Conservation (phyloP, 2,113 vertebrate species). For the Petromus typicus region DNA sequence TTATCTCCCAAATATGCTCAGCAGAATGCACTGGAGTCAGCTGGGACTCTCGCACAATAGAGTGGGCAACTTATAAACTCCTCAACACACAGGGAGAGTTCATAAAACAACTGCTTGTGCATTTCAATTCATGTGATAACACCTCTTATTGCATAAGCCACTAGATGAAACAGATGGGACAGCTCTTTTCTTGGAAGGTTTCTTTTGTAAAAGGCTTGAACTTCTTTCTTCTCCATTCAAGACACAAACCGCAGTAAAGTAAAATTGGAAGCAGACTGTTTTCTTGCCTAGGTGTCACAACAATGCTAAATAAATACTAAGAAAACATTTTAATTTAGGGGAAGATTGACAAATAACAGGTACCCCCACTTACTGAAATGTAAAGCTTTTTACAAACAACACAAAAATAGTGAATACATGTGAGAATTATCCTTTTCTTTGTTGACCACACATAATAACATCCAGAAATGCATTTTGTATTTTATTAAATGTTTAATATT, state of each 20-base stretch:
- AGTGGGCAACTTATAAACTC: conserved; percentile 96
- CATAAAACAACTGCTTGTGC: conserved; percentile 97
- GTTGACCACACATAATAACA: not conserved
- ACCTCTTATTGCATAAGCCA: conserved; percentile 94
- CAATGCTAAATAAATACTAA: conserved; percentile 82
- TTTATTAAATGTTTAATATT: not conserved
- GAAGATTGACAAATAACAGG: conserved; percentile 37
- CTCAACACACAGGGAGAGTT: conserved; percentile 94
- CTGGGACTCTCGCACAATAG: conserved; percentile 95
- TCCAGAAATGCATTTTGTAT: not conserved
- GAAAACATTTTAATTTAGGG: conserved; percentile 69
- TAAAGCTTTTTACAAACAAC: conserved; percentile 22
- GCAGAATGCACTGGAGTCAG: conserved; percentile 96
- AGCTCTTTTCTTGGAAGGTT: conserved; percentile 92
- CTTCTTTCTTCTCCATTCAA: conserved; percentile 94
- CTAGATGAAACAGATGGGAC: conserved; percentile 98
- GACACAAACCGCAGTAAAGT: conserved; percentile 93
- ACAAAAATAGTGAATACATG: not conserved
- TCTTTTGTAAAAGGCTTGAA: conserved; percentile 93
- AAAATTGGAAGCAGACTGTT: conserved; percentile 88
- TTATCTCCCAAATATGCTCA: conserved; percentile 96
- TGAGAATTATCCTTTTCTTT: not conserved
- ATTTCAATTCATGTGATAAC: conserved; percentile 93
- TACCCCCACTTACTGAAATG: not conserved
- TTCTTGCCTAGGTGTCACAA: conserved; percentile 88